Conservation (phyloP, 2,797 vertebrate genomes). For the Ibycter americanus region DNA sequence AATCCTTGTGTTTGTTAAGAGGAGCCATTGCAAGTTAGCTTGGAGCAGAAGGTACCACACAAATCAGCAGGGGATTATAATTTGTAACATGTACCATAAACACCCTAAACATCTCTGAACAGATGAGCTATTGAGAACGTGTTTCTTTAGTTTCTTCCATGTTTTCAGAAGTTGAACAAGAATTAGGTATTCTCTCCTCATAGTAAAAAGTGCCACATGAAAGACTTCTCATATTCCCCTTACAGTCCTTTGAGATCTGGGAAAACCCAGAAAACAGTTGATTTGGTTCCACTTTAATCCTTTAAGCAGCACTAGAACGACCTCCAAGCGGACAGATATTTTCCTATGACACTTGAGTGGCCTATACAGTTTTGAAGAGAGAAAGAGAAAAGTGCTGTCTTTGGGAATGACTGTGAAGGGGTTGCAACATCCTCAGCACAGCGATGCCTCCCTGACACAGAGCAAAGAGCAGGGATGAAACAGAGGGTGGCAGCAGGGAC, state of each 20-base stretch:
- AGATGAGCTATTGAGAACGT: not conserved
- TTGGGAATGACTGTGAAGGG: not conserved
- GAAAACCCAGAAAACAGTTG: not conserved
- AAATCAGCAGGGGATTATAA: not conserved
- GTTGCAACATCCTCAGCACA: not conserved
- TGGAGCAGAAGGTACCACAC: not conserved
- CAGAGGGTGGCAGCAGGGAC: not conserved
- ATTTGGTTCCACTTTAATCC: constrained; percentile 35
- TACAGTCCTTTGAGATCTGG: not conserved
- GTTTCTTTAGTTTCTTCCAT: constrained; percentile 29
- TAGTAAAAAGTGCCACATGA: constrained; percentile 11
- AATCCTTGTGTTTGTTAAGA: not conserved
- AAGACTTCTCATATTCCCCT: constrained; percentile 4
- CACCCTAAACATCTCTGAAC: constrained; percentile 8
- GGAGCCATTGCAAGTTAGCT: not conserved
- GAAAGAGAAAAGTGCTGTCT: not conserved
- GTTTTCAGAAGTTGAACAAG: not conserved
- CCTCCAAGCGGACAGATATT: not conserved
- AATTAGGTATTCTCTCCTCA: constrained; percentile 14
- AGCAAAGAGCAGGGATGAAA: not conserved
- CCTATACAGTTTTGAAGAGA: not conserved
- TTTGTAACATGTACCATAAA: not conserved
- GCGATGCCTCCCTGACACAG: not conserved
- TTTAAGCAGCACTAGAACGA: not conserved
- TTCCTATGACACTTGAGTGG: not conserved